Percentiles rank a stretch among this genome's conserved stretches.
phyloP scores from a whole-genome alignment of 1,140 invertebrate genomes.

The Hylyphantes graminicola region DNA sequence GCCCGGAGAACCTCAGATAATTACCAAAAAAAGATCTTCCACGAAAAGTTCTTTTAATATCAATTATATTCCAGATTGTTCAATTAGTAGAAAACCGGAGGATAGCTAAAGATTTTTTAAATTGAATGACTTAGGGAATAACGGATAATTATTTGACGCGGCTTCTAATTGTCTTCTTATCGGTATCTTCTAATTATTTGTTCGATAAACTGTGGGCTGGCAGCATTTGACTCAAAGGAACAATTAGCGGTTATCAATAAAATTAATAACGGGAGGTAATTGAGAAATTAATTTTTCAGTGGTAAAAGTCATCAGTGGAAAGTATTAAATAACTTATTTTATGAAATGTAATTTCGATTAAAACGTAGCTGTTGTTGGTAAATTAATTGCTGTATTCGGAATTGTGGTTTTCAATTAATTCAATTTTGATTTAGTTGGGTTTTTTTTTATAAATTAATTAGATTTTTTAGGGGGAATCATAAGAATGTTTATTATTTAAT shows the following conservation, averaged over 20 bases:
- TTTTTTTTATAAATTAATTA: too few relatives aligned
- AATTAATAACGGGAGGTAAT: neutral
- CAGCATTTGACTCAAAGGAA: slow-evolving; percentile 19
- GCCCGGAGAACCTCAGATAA: neutral
- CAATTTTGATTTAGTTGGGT: too few relatives aligned
- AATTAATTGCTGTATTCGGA: too few relatives aligned
- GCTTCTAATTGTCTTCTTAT: slow-evolving; percentile 45
- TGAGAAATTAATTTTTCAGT: neutral
- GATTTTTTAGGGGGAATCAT: too few relatives aligned
- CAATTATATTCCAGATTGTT: slow-evolving; percentile 12
- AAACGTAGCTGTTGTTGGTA: too few relatives aligned
- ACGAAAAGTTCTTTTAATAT: slow-evolving; percentile 7
- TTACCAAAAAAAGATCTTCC: slow-evolving; percentile 21
- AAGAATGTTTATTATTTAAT: too few relatives aligned
- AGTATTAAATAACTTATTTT: too few relatives aligned
- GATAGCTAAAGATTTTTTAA: neutral
- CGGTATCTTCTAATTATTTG: neutral
- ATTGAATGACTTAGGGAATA: slow-evolving; percentile 9
- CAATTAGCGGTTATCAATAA: slow-evolving; percentile 55
- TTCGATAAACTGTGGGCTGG: neutral
- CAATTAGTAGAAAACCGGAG: slow-evolving; percentile 25
- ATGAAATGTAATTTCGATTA: too few relatives aligned
- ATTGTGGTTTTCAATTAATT: too few relatives aligned
- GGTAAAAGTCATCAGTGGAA: neutral
- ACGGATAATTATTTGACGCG: slow-evolving; percentile 37